Evolutionary conservation across 2,888 invertebrate genomes (phyloP).

Genomic region (Aromia moschata): DNA sequence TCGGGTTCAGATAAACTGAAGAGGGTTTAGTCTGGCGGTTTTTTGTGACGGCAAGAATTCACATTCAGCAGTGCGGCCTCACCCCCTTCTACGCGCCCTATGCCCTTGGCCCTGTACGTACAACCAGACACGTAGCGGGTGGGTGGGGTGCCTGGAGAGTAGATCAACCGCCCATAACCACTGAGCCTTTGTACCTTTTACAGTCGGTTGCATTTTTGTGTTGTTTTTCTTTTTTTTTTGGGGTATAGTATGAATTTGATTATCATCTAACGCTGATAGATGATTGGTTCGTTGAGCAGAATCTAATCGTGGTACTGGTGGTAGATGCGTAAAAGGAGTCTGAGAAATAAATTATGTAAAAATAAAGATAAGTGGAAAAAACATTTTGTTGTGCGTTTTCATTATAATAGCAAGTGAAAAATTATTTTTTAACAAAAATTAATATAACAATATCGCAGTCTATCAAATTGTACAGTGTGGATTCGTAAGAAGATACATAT

Average conservation of each 20-base stretch:
- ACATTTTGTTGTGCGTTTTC: no score
- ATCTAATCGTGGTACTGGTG: no score
- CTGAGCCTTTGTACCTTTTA: conserved; percentile 16
- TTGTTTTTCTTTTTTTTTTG: no score
- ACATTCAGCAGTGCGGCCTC: conserved; percentile 9
- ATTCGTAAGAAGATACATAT: no score
- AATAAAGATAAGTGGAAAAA: no score
- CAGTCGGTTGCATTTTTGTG: conserved; percentile 24
- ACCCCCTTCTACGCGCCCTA: conserved; percentile 9
- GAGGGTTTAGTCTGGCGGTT: conserved; percentile 23
- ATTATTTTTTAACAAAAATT: no score
- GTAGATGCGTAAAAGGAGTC: no score
- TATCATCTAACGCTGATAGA: conserved; percentile 9
- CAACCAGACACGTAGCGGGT: conserved; percentile 14
- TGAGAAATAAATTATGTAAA: no score
- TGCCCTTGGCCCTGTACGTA: conserved; percentile 17
- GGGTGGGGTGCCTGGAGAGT: conserved; percentile 9
- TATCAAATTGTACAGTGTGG: no score
- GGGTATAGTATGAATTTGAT: conserved; percentile 21
- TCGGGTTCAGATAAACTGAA: neutral
- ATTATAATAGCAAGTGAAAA: no score
- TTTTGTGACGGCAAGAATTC: conserved; percentile 16
- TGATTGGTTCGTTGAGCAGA: no score
- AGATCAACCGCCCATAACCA: conserved; percentile 16
- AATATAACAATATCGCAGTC: no score